Percentiles rank a stretch among this genome's conserved stretches.
These are phyloP conservation scores for Hydrolagus affinis DNA, from an alignment of 2,113 vertebrate species.

Conservation along the genomic window DNA sequence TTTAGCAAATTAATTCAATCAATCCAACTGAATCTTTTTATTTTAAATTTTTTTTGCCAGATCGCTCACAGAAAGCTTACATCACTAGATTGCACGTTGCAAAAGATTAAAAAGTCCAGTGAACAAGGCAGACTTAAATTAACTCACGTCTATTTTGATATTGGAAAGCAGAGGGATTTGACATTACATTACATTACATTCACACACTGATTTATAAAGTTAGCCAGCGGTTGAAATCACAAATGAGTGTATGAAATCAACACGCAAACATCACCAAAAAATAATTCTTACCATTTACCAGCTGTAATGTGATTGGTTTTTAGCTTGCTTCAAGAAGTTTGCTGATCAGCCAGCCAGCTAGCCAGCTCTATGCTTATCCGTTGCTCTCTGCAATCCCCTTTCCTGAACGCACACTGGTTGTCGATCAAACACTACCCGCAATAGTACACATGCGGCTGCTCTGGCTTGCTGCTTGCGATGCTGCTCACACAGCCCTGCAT, in stretches of 20 bases:
- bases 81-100: background rate
- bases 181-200: background rate
- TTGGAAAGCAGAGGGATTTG: background rate
- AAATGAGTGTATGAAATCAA: background rate
- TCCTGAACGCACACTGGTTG: background rate
- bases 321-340: constrained; percentile 13
- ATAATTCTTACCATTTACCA: background rate
- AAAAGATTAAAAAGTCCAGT: background rate
- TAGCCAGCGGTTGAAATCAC: background rate
- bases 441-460: constrained; percentile 30
- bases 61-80: background rate
- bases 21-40: too few species aligned
- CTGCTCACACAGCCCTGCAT: constrained; percentile 31
- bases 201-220: constrained; percentile 19
- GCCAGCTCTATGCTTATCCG: background rate
- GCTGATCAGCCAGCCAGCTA: background rate
- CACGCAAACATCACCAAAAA: too few species aligned
- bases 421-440: constrained; percentile 29
- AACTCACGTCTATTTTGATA: background rate
- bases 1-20: background rate
- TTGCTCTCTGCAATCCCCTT: constrained; percentile 25
- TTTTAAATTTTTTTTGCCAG: background rate
- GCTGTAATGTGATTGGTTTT: background rate
- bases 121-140: background rate
- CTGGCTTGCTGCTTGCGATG: constrained; percentile 22